phyloP scores from a whole-genome alignment of 2,113 vertebrate genomes.

The Poecile atricapillus region DNA sequence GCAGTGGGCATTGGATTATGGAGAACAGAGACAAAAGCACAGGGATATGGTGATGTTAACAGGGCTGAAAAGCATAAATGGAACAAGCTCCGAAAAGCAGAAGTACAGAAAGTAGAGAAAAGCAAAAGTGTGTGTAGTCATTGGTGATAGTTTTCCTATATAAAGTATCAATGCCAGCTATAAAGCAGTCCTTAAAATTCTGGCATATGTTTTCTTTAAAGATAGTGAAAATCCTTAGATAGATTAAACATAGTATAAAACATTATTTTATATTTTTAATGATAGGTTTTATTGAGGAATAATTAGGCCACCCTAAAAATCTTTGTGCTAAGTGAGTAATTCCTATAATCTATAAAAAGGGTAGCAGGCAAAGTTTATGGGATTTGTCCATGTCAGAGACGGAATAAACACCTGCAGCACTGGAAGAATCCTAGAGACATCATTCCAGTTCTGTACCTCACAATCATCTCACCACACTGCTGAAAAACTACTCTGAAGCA shows the following conservation, averaged over 20 bases:
- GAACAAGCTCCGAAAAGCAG: not conserved
- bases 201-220: not conserved
- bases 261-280: not conserved
- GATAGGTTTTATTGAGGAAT: not conserved
- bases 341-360: not conserved
- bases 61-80: not conserved
- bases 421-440: not conserved
- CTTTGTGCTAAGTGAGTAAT: not conserved
- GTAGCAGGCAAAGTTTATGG: not conserved
- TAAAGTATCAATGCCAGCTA: not conserved
- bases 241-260: not conserved
- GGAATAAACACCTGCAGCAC: not conserved
- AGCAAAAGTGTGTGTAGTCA: not conserved
- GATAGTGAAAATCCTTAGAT: not conserved
- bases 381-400: not conserved
- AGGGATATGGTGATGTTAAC: slow-evolving; percentile 55
- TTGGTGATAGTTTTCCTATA: not conserved
- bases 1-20: not conserved
- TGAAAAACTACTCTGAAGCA: not conserved
- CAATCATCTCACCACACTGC: not conserved
- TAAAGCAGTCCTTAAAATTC: not conserved
- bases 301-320: not conserved
- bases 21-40: slow-evolving; percentile 38
- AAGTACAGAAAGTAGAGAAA: not conserved
- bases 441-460: not conserved